Evolutionary conservation across 2,888 invertebrate genomes (phyloP), one percentile per base, ranked within the genome.

Genomic region (Lissocephala sabroskyi): DNA sequence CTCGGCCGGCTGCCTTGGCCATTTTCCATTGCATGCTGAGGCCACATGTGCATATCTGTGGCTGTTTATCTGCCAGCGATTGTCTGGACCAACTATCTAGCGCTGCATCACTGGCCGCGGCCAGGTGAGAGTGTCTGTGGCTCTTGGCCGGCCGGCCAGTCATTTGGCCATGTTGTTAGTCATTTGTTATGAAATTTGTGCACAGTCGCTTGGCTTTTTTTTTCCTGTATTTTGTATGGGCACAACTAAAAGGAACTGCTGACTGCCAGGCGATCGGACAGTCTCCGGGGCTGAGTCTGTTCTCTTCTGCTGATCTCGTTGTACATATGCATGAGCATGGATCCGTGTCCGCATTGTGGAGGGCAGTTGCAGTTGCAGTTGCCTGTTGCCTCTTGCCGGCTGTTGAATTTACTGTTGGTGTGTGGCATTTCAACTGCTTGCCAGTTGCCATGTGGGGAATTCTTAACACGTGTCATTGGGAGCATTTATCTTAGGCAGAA

Each of bases 181-280:
- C 68, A 70, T 70, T 70, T 70, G 77, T 70, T 70, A 70, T 67
- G 74, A 76, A 68, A 68, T 59, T 62, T 59, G 64, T 52, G 62
- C 52, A 48, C 37, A 47, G 33, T 26, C 35, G 37, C 37, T 18
- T 37, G 37, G n/a, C 10, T 30, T 30, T 30, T 30, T 23, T 23
- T 23, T n/a, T n/a, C n/a, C n/a, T n/a, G n/a, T n/a, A n/a, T n/a
- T n/a, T n/a, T n/a, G n/a, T 7, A 23, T 23, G 3, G 30, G 6
- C 10, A 3, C 49, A 45, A 52, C 57, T 52, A 52, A 68, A 66
- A 63, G 71, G 75, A 65, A 45, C 64, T 45, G 41, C 49, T 14
- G 33, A 4, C 33, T 33, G 30, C 30, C 30, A 30, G 30, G 3
- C 23, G 23, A 23, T 23, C 23, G 23, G 7, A 23, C 7, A 23